Conservation (phyloP, 2,888 invertebrate species). For the Drosophila antonietae region DNA sequence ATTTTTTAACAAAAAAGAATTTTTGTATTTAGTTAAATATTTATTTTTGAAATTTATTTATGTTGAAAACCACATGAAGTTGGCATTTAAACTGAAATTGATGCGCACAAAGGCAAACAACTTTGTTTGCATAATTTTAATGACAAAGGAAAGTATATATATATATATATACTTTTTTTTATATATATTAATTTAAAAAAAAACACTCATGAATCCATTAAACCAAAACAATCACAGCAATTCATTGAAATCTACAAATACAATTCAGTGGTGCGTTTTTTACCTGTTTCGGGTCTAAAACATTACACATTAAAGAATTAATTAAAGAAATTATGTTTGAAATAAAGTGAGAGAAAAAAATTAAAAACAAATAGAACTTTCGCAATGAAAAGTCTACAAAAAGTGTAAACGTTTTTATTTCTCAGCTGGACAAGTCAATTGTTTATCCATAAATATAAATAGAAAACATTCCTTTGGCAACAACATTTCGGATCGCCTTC, state of each 20-base stretch:
- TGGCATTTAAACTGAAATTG: slow-evolving; percentile 65
- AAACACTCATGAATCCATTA: slow-evolving; percentile 27
- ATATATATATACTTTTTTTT: not conserved
- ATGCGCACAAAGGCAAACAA: slow-evolving; percentile 67
- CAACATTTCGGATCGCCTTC: not conserved
- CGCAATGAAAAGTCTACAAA: slow-evolving; percentile 59
- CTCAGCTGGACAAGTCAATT: slow-evolving; percentile 7
- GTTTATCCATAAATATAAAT: slow-evolving; percentile 18
- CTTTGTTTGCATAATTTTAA: slow-evolving; percentile 29
- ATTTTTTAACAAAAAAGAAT: slow-evolving; percentile 50
- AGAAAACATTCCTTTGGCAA: slow-evolving; percentile 16
- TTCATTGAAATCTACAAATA: slow-evolving; percentile 37
- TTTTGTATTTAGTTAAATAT: slow-evolving; percentile 34
- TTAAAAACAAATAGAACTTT: slow-evolving; percentile 43
- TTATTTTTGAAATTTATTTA: slow-evolving; percentile 32
- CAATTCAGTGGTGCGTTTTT: slow-evolving; percentile 77
- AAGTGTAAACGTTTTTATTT: slow-evolving; percentile 46
- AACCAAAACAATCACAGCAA: slow-evolving; percentile 26
- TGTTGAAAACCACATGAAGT: slow-evolving; percentile 40
- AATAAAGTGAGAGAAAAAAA: slow-evolving; percentile 53
- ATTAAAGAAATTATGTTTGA: slow-evolving; percentile 38
- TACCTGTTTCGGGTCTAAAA: slow-evolving; percentile 66
- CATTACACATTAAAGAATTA: slow-evolving; percentile 50
- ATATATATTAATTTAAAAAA: not conserved
- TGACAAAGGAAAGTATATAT: not conserved